Base-by-base conservation (phyloP, 2,113 vertebrate species). In the Saccopteryx leptura region DNA sequence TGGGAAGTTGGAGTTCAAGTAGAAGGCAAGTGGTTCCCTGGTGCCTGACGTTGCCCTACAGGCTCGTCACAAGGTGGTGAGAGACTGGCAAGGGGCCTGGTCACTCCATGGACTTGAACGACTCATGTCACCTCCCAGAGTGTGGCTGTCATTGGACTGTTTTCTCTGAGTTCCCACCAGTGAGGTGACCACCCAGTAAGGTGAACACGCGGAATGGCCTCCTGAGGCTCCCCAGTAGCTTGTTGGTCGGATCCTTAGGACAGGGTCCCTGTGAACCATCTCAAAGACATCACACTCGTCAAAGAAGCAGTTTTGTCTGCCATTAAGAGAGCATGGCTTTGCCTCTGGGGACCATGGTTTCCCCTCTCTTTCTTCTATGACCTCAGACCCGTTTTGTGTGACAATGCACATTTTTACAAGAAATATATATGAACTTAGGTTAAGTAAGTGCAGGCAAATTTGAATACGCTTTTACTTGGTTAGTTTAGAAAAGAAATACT, bases 391-490 rank as follows among this genome's bases (percentile, higher is more conserved):
- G 60, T 81, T 90, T 58, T 46, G 1, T 82, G 54, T 10, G 23
- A 48, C 18, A 85, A 15, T 72, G 91, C 72, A 60, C 11, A 54
- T 58, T 82, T 82, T 82, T 92, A 21, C 2, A 89, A 88, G 75
- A 88, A 95, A 79, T 74, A 14, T 93, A 95, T 13, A 90, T 79
- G 80, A 24, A 60, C 17, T 61, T 93, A 85, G 79, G 12, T 39
- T 39, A 39, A 39, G 39, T 72, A 95, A 86, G 26, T 88, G 58
- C 21, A 72, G 91, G 52, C 28, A 86, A 68, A 91, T 97, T 52
- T 54, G 75, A 97, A 84, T 85, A 79, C 19, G 19, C 68, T 7
- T 28, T 26, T 71, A 90, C 90, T 80, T 76, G 87, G 84, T 69
- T 52, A 74, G 56, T 4, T 23, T 13, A 80, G 84, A 93, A 91